Evolutionary conservation across 2,797 vertebrate genomes (phyloP), one percentile per base, ranked within the genome.

Genomic region (Sciurus vulgaris): DNA sequence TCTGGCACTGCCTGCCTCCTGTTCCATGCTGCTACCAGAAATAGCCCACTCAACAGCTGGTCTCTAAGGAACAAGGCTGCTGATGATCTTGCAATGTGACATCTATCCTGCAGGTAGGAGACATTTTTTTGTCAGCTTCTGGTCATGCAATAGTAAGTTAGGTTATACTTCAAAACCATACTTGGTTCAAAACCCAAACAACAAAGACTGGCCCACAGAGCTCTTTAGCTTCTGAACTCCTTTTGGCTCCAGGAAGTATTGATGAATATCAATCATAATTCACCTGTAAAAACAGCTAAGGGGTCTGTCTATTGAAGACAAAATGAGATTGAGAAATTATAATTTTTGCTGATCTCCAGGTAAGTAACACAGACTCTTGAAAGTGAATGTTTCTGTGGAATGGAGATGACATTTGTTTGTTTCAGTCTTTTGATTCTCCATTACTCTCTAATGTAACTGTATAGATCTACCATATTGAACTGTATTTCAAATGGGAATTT

Each of bases 11-110:
- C 84, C 89, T 97, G 91, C 81, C 0, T 41, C 97, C 73, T 51
- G 35, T 97, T 98, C 97, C 41, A 89, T 95, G 87, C 94, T 81
- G 54, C 83, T 97, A 86, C 86, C 73, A 87, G 89, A 97, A 97
- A 97, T 41, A 49, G 1, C 49, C 93, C 74, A 82, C 94, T 97
- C 96, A 97, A 97, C 97, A 96, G 89, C 95, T 97, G 95, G 72
- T 97, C 95, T 69, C 7, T 63, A 72, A 96, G 94, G 96, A 97
- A 72, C 90, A 96, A 93, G 78, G 30, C 41, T 67, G 91, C 74
- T 84, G 95, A 96, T 81, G 92, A 85, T 97, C 90, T 97, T 95
- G 86, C 81, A 86, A 89, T 95, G 67, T 98, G 96, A 96, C 96
- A 96, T 95, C 89, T 63, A 44, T 96, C 63, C 94, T 96, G 76